Conservation (phyloP, 1,140 invertebrate genomes). For the Ridgeia piscesae region DNA sequence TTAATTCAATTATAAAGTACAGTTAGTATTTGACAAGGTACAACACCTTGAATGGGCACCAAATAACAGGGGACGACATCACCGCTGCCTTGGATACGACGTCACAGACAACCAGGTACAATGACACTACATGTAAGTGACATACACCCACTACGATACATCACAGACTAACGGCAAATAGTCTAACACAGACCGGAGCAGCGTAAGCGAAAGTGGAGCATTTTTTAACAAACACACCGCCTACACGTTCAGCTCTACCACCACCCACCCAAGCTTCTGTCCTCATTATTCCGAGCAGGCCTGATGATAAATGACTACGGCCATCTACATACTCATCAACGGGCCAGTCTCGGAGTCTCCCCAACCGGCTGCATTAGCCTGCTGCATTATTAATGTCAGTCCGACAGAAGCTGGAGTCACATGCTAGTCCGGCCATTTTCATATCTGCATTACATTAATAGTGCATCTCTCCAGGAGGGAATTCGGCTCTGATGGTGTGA, state of each 20-base stretch:
- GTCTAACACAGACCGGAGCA: background rate
- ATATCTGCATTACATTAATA: slow-evolving; percentile 2
- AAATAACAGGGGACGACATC: background rate
- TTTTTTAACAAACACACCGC: background rate
- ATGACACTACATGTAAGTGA: background rate
- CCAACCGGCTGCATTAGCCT: background rate
- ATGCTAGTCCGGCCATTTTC: background rate
- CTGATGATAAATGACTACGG: background rate
- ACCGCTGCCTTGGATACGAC: background rate
- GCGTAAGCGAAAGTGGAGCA: background rate
- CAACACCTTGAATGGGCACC: background rate
- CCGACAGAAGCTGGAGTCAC: background rate
- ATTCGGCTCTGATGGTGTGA: background rate
- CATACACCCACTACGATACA: background rate
- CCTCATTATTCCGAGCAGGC: background rate
- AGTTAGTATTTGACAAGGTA: background rate
- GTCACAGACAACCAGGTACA: background rate
- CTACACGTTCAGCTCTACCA: background rate
- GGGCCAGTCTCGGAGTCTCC: background rate
- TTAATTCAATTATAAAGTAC: background rate
- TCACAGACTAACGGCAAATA: background rate
- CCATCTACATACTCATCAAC: background rate
- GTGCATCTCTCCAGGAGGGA: background rate
- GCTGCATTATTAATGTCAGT: background rate
- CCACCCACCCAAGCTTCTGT: background rate